A percentile compares a stretch with the other conserved stretches of the same genome.
These are phyloP conservation scores for Microchirus variegatus DNA, from an alignment of 2,797 vertebrate species.

Conservation along the genomic window DNA sequence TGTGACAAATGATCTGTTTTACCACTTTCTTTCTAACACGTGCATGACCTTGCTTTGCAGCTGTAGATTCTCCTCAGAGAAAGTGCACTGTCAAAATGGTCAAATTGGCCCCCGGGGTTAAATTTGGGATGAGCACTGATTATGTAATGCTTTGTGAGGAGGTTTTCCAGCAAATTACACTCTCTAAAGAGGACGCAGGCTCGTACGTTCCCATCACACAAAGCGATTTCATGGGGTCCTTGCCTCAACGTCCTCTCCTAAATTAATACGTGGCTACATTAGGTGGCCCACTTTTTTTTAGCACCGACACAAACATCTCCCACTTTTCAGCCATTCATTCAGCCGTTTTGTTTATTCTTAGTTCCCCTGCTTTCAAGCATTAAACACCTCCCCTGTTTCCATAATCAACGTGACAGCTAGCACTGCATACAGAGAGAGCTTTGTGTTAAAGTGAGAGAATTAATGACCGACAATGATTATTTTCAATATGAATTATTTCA, in stretches of 20 bases:
- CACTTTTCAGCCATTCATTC: constrained; percentile 48
- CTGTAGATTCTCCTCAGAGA: constrained; percentile 22
- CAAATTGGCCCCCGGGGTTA: constrained; percentile 52
- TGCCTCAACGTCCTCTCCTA: constrained; percentile 66
- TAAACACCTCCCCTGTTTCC: constrained; percentile 46
- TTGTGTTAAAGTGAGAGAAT: constrained; percentile 65
- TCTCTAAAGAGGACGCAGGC: constrained; percentile 54
- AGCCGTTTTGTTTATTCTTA: constrained; percentile 59
- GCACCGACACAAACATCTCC: constrained; percentile 53
- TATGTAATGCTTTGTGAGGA: constrained; percentile 71
- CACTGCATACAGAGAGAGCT: constrained; percentile 63
- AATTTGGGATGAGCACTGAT: constrained; percentile 47
- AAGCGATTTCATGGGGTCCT: constrained; percentile 73
- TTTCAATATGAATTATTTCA: too few relatives aligned
- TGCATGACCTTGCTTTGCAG: neutral
- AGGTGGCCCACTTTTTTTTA: constrained; percentile 44
- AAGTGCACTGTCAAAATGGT: constrained; percentile 38
- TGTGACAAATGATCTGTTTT: too few relatives aligned
- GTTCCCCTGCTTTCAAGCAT: constrained; percentile 39
- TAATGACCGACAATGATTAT: constrained; percentile 42
- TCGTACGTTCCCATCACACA: constrained; percentile 61
- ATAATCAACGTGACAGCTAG: constrained; percentile 54
- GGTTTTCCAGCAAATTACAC: constrained; percentile 73
- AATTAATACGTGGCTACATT: constrained; percentile 59
- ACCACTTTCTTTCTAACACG: too few relatives aligned